These are phyloP conservation scores for Mastacembelus armatus DNA, from an alignment of 2,797 vertebrate genomes.

Conservation along the genomic window DNA sequence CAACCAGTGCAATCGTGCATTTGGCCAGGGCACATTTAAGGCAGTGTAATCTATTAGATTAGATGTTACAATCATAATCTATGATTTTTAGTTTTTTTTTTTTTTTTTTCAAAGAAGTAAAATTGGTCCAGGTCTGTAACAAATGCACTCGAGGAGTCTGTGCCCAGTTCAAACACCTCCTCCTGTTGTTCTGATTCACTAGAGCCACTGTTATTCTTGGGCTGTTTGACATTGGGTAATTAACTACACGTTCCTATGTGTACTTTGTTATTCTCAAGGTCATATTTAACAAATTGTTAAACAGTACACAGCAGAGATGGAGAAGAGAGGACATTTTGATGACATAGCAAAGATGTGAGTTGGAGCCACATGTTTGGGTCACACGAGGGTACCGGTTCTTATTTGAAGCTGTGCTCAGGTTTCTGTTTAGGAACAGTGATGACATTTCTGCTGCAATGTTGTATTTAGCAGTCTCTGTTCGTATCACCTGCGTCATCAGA, in stretches of 20 bases:
- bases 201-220: conserved; percentile 11
- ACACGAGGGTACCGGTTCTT: conserved; percentile 9
- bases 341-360: no score
- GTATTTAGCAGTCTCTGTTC: conserved; percentile 63
- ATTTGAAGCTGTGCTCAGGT: conserved; percentile 5
- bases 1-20: no score
- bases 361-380: not conserved
- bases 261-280: not conserved
- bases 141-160: no score
- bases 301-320: not conserved
- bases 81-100: no score
- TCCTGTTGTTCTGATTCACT: conserved; percentile 10
- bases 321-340: no score
- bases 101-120: no score
- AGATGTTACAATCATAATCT: no score
- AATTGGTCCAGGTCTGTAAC: no score
- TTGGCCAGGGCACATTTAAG: no score
- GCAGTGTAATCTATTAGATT: no score
- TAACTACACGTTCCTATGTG: not conserved
- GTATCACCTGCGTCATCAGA: conserved; percentile 60
- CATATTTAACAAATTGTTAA: conserved; percentile 6
- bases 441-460: conserved; percentile 64
- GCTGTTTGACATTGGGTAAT: conserved; percentile 20
- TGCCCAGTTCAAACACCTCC: not conserved
- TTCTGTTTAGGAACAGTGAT: conserved; percentile 48